A percentile compares a stretch with the other conserved stretches of the same genome.
These are phyloP conservation scores for Raja brachyura DNA, from an alignment of 2,113 vertebrate species.

Conservation along the genomic window DNA sequence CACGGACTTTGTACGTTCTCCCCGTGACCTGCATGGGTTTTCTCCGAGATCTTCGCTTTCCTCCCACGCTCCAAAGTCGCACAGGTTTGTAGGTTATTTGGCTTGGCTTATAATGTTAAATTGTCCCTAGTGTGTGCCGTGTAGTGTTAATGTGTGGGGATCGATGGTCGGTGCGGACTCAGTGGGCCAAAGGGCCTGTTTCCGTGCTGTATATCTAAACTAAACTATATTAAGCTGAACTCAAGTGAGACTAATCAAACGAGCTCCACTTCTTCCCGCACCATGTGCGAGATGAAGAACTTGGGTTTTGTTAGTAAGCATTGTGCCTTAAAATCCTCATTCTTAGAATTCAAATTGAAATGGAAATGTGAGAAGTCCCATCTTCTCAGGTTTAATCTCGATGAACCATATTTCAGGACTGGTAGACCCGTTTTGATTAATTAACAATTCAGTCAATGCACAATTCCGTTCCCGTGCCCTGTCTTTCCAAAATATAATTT, in stretches of 20 bases:
- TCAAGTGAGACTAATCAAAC: slow-evolving; percentile 26
- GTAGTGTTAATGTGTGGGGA: too few species aligned
- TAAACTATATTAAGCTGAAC: too few species aligned
- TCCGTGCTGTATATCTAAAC: too few species aligned
- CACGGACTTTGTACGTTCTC: too few species aligned
- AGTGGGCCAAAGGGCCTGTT: too few species aligned
- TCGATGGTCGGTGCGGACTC: too few species aligned
- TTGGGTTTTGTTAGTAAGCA: neutral
- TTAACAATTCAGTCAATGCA: slow-evolving; percentile 26
- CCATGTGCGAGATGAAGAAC: neutral
- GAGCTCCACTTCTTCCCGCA: neutral
- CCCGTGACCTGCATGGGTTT: too few species aligned
- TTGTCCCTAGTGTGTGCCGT: too few species aligned
- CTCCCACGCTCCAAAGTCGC: too few species aligned
- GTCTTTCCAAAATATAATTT: neutral
- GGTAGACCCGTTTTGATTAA: neutral
- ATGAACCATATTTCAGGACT: neutral
- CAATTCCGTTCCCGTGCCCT: neutral
- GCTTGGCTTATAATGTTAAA: too few species aligned
- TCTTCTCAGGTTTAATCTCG: slow-evolving; percentile 7
- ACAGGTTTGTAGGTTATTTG: too few species aligned
- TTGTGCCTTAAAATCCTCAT: slow-evolving; percentile 22
- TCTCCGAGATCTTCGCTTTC: too few species aligned
- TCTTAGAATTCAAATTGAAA: slow-evolving; percentile 22
- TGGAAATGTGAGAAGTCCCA: neutral